Percentiles rank a stretch among this genome's conserved stretches.
Evolutionary conservation across 2,888 invertebrate species (phyloP).

Genomic region (Sipunculus nudus): DNA sequence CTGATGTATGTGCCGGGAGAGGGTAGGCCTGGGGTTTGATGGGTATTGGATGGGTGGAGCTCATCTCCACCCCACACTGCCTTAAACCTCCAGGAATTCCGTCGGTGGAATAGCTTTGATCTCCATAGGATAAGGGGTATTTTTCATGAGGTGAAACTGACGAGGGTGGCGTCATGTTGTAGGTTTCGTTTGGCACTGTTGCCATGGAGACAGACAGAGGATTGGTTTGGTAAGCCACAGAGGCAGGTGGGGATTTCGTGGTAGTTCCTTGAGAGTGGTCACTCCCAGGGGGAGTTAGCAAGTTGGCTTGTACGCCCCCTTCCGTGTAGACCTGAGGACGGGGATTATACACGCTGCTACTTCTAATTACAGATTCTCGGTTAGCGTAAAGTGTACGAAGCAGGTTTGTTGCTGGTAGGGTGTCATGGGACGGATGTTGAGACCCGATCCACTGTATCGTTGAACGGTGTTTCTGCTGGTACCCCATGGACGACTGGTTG

Average conservation of each 20-base stretch:
- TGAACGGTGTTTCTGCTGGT: slow-evolving; percentile 50
- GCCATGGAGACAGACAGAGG: slow-evolving; percentile 30
- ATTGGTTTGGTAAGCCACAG: background rate
- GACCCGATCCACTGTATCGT: slow-evolving; percentile 89
- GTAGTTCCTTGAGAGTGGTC: slow-evolving; percentile 9
- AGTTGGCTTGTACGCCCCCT: slow-evolving; percentile 71
- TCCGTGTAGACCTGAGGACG: slow-evolving; percentile 49
- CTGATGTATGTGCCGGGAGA: slow-evolving; percentile 33
- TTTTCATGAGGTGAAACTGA: slow-evolving; percentile 94
- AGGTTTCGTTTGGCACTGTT: slow-evolving; percentile 65
- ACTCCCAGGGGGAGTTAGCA: slow-evolving; percentile 91
- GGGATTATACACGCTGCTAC: slow-evolving; percentile 71
- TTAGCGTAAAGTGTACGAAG: slow-evolving; percentile 90
- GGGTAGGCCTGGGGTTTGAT: slow-evolving; percentile 41
- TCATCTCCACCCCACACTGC: slow-evolving; percentile 10
- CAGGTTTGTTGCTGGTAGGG: slow-evolving; percentile 86
- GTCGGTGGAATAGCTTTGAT: slow-evolving; percentile 29
- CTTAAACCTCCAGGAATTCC: slow-evolving; percentile 5
- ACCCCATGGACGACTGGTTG: slow-evolving; percentile 2
- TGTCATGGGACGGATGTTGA: slow-evolving; percentile 64
- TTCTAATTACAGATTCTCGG: slow-evolving; percentile 92
- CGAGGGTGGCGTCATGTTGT: slow-evolving; percentile 93
- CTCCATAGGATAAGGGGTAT: slow-evolving; percentile 48
- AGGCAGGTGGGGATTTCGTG: slow-evolving; percentile 24
- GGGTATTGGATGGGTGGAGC: slow-evolving; percentile 21